These are phyloP conservation scores for Karalla daura DNA, from an alignment of 2,797 vertebrate genomes.

Conservation along the genomic window DNA sequence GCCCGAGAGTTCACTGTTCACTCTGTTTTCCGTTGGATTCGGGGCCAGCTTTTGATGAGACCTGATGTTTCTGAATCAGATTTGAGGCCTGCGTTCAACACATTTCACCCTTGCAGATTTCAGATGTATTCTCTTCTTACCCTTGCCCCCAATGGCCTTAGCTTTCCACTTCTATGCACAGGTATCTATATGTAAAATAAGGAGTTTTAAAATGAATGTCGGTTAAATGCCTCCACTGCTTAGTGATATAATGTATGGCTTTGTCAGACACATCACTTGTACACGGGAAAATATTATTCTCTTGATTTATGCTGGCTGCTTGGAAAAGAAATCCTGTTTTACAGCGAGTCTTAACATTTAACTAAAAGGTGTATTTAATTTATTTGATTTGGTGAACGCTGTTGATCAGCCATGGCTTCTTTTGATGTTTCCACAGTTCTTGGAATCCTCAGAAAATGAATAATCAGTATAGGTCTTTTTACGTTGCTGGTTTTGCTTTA, in stretches of 20 bases:
- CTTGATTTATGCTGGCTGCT: constrained; percentile 80
- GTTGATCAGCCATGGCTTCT: constrained; percentile 80
- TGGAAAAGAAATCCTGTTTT: constrained; percentile 49
- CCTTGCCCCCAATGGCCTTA: constrained; percentile 77
- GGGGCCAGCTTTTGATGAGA: constrained; percentile 10
- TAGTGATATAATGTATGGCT: constrained; percentile 68
- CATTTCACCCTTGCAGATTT: constrained; percentile 15
- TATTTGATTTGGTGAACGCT: constrained; percentile 75
- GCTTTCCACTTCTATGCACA: constrained; percentile 83
- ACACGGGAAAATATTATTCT: constrained; percentile 74
- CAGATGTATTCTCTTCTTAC: constrained; percentile 28
- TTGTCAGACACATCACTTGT: constrained; percentile 67
- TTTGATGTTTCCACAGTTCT: constrained; percentile 60
- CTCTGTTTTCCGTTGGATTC: constrained; percentile 9
- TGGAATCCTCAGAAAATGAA: constrained; percentile 14
- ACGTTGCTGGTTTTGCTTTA: constrained; percentile 48
- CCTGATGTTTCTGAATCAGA: constrained; percentile 10
- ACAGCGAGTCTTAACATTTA: constrained; percentile 34
- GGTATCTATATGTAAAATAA: constrained; percentile 63
- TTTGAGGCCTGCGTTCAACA: constrained; percentile 27
- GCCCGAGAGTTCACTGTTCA: constrained; percentile 24
- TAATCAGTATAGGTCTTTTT: constrained; percentile 33
- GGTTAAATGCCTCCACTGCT: constrained; percentile 68
- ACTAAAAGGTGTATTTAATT: constrained; percentile 66
- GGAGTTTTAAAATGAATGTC: constrained; percentile 73